phyloP scores from a whole-genome alignment of 2,888 invertebrate genomes.

The Merodon equestris region DNA sequence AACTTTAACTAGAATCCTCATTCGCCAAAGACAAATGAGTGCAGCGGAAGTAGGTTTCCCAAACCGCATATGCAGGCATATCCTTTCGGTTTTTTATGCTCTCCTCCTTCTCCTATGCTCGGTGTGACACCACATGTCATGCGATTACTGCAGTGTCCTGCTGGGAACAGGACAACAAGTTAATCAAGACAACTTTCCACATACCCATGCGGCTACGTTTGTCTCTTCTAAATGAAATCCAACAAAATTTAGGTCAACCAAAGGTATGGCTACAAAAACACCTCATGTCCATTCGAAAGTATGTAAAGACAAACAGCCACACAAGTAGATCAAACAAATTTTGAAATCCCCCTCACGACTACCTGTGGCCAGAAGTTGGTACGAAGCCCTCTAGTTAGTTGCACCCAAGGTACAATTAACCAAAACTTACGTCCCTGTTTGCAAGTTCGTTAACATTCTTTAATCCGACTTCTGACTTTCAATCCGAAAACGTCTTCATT shows the following conservation, averaged over 20 bases:
- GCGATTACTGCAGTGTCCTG: conserved; percentile 37
- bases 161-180: conserved; percentile 39
- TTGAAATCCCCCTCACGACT: not conserved
- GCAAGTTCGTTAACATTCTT: conserved; percentile 5
- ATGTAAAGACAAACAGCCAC: not conserved
- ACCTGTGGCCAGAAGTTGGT: not conserved
- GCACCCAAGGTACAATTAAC: not conserved
- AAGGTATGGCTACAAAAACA: not conserved
- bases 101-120: too few species aligned
- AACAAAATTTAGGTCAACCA: not conserved
- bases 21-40: too few species aligned
- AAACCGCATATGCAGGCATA: too few species aligned
- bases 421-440: conserved; percentile 18
- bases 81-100: too few species aligned
- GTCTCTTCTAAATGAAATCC: not conserved
- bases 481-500: too few species aligned
- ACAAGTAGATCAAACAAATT: not conserved
- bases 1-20: too few species aligned
- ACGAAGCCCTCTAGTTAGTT: not conserved
- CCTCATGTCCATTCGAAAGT: not conserved
- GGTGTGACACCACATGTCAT: conserved; percentile 53
- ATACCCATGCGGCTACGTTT: not conserved
- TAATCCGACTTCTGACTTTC: too few species aligned
- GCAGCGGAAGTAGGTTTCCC: too few species aligned
- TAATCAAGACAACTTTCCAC: conserved; percentile 40